phyloP scores from a whole-genome alignment of 30 jellyfish, hydroid and myxozoan species.

The Cassiopea xamachana region DNA sequence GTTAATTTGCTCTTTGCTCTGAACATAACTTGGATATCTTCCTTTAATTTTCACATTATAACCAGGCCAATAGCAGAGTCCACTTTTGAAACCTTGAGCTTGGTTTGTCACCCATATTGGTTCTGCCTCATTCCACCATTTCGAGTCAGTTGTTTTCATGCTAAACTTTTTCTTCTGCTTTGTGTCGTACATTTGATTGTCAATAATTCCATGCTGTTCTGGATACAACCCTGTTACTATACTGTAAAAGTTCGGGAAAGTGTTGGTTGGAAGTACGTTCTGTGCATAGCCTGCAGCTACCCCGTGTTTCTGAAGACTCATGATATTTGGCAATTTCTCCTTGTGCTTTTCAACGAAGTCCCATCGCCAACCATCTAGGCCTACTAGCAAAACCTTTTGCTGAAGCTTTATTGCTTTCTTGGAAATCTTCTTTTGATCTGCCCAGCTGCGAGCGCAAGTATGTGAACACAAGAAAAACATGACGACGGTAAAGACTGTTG shows the following conservation, averaged over 20 bases:
- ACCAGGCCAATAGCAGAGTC: slow-evolving; percentile 94
- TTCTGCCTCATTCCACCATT: slow-evolving; percentile 91
- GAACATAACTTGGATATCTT: slow-evolving; percentile 57
- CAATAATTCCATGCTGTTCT: slow-evolving; percentile 88
- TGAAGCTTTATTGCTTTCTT: background rate
- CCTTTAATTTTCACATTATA: slow-evolving; percentile 66
- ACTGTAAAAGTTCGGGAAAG: slow-evolving; percentile 87
- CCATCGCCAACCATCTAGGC: slow-evolving; percentile 96
- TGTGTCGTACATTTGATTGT: slow-evolving; percentile 73
- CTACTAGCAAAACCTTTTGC: slow-evolving; percentile 77
- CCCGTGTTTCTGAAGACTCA: slow-evolving; percentile 58
- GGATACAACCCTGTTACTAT: slow-evolving; percentile 91
- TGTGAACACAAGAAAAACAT: too few species aligned
- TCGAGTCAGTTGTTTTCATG: slow-evolving; percentile 55
- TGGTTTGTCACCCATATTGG: slow-evolving; percentile 96
- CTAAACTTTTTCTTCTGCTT: slow-evolving; percentile 26
- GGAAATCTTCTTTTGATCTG: too few species aligned
- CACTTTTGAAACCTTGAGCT: slow-evolving; percentile 88
- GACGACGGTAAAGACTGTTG: too few species aligned
- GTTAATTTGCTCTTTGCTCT: slow-evolving; percentile 9
- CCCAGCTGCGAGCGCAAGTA: too few species aligned
- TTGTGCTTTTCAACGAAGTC: slow-evolving; percentile 54
- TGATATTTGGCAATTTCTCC: slow-evolving; percentile 41
- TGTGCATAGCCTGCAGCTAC: slow-evolving; percentile 70
- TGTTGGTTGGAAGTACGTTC: slow-evolving; percentile 89